Conservation (phyloP, 2,113 vertebrate genomes). For the Xyliphius kryptos region DNA sequence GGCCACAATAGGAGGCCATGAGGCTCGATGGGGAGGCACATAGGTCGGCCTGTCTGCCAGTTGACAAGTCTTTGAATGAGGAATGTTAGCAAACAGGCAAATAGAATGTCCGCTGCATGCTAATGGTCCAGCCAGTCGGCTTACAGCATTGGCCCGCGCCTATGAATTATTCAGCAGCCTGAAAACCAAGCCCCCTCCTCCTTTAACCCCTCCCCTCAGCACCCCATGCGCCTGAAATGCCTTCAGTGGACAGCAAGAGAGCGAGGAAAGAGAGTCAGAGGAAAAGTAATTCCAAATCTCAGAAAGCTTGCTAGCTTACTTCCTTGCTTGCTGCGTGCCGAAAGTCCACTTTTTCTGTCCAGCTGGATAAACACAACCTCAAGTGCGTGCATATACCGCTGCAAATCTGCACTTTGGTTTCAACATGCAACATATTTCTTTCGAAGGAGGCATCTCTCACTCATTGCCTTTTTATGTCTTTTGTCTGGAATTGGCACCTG, state of each 20-base stretch:
- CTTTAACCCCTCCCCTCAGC: constrained; percentile 39
- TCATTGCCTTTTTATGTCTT: constrained; percentile 78
- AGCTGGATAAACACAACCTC: constrained; percentile 30
- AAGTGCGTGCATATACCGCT: constrained; percentile 13
- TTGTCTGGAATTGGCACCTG: constrained; percentile 87
- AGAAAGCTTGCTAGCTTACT: constrained; percentile 40
- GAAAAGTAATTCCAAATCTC: constrained; percentile 49
- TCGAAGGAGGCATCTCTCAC: constrained; percentile 60
- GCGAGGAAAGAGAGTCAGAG: constrained; percentile 44
- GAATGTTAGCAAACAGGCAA: constrained; percentile 92
- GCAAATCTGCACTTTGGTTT: constrained; percentile 45
- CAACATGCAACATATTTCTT: constrained; percentile 48
- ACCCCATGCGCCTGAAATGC: constrained; percentile 60
- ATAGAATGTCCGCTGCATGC: constrained; percentile 82
- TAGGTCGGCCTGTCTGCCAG: constrained; percentile 82
- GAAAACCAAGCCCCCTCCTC: constrained; percentile 53
- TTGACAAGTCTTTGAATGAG: constrained; percentile 92
- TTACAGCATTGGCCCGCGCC: constrained; percentile 68
- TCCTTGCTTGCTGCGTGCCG: constrained; percentile 17
- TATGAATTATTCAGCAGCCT: constrained; percentile 85
- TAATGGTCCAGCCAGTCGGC: constrained; percentile 76
- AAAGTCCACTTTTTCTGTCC: constrained; percentile 34
- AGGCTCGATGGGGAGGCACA: constrained; percentile 72
- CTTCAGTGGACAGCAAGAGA: constrained; percentile 60
- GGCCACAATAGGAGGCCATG: constrained; percentile 77